Evolutionary conservation across 1,140 invertebrate genomes (phyloP).

Genomic region (Melanaphis sacchari): DNA sequence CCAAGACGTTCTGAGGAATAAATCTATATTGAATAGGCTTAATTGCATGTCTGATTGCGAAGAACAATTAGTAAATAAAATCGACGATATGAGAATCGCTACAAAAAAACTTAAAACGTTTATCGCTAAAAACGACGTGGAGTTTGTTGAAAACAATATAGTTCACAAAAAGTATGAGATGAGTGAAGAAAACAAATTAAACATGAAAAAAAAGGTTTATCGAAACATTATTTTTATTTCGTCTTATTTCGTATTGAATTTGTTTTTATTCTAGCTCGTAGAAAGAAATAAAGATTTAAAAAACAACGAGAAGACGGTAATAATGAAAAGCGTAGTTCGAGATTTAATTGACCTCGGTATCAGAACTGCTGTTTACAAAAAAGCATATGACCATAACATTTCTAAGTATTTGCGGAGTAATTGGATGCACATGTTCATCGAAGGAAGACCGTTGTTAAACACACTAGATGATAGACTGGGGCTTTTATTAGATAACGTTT

Average conservation of each 20-base stretch:
- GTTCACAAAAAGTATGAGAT: not conserved
- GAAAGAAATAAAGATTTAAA: not conserved
- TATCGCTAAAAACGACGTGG: not conserved
- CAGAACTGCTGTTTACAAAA: not conserved
- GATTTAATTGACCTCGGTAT: not conserved
- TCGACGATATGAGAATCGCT: not conserved
- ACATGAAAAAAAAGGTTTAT: not conserved
- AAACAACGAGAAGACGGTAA: too few relatives aligned
- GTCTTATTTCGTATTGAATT: not conserved
- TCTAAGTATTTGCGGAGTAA: not conserved
- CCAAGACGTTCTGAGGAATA: not conserved
- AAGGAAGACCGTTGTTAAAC: not conserved
- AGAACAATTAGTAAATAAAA: constrained; percentile 6
- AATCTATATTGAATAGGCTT: not conserved
- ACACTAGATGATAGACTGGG: not conserved
- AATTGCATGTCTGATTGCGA: not conserved
- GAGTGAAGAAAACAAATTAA: not conserved
- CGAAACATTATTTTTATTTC: not conserved
- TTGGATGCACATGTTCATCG: constrained; percentile 6
- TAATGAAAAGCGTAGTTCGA: not conserved
- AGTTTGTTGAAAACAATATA: not conserved
- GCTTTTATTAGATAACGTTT: not conserved
- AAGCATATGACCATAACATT: not conserved
- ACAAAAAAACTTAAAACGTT: not conserved
- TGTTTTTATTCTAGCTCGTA: not conserved